Conservation (phyloP, 2,888 invertebrate genomes). For the Rhingia campestris region DNA sequence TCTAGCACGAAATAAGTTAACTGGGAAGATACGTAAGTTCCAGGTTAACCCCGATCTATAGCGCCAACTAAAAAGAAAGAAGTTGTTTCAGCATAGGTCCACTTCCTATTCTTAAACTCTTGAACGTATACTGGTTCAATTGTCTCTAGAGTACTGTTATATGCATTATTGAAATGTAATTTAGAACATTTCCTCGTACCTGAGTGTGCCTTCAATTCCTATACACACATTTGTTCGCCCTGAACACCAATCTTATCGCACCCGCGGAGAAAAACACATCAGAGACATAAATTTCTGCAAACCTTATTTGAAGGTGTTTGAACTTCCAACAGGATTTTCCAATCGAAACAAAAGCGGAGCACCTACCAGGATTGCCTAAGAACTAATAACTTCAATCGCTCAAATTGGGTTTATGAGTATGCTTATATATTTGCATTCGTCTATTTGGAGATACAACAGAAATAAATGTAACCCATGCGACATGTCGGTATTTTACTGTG, state of each 20-base stretch:
- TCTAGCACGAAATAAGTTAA: no score
- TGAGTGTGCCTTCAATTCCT: no score
- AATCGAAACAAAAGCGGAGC: slow-evolving; percentile 29
- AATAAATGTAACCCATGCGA: slow-evolving; percentile 49
- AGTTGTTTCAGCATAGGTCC: no score
- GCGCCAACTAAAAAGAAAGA: no score
- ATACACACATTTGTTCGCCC: background rate
- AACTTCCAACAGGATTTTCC: slow-evolving; percentile 55
- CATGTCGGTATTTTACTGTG: background rate
- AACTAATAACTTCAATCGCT: slow-evolving; percentile 40
- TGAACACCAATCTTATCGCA: background rate
- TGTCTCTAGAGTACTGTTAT: no score
- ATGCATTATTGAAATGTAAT: no score
- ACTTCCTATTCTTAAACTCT: no score
- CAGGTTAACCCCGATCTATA: no score
- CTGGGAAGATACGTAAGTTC: no score
- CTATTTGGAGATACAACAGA: slow-evolving; percentile 37
- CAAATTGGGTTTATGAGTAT: slow-evolving; percentile 42
- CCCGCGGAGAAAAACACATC: background rate
- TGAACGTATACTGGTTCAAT: no score
- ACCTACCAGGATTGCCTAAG: slow-evolving; percentile 11
- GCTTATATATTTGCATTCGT: slow-evolving; percentile 31
- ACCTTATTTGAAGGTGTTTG: slow-evolving; percentile 21
- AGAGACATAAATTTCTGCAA: slow-evolving; percentile 8
- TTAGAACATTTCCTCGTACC: no score